Base-by-base conservation (phyloP, 1,140 invertebrate genomes). In the Aphelinus atriplicis region DNA sequence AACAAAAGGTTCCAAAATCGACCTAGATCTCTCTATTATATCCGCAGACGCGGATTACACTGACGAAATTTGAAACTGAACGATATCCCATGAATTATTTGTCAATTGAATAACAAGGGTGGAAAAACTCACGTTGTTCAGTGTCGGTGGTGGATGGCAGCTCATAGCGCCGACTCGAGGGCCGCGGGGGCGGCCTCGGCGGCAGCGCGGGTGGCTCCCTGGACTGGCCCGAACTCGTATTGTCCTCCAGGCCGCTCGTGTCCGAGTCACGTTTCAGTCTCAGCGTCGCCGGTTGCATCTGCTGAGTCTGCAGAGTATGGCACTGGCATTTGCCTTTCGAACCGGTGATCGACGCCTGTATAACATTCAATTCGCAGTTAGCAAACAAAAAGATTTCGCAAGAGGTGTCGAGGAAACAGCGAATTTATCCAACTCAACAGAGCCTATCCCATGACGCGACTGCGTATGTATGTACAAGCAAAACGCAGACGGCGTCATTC, bases 151-250 rank as follows among this genome's bases (percentile, higher is more conserved):
- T 80, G 0, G 73, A 51, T 3, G 74, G 26, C n/a, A 67, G 1
- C 58, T 88, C 85, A 73, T 85, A 87, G 65, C 80, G 81, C 80
- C 81, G 81, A 80, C 84, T 84, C 47, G 83, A 82, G 45, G 86
- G 82, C 67, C 85, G 83, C 6, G 86, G 86, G 2, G 86, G 86
- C 58, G 87, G 87, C 71, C 86, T 81, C 1, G 87, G 85, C 42
- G 87, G 86, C 63, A 87, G 71, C 3, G 87, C 87, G 3, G 86
- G 87, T 51, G 86, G 87, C 77, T 87, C 85, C 83, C 85, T 85
- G 66, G 10, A 1, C 47, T 46, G 53, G 48, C 48, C 3, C 42
- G 26, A 9, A 26, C 43, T 53, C 26, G 42, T 1, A 3, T 64
- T 3, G 7, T 84, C 83, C 63, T 78, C 75, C 56, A 66, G 80